Evolutionary conservation across 2,113 vertebrate species (phyloP).

Genomic region (Aegotheles bennettii): DNA sequence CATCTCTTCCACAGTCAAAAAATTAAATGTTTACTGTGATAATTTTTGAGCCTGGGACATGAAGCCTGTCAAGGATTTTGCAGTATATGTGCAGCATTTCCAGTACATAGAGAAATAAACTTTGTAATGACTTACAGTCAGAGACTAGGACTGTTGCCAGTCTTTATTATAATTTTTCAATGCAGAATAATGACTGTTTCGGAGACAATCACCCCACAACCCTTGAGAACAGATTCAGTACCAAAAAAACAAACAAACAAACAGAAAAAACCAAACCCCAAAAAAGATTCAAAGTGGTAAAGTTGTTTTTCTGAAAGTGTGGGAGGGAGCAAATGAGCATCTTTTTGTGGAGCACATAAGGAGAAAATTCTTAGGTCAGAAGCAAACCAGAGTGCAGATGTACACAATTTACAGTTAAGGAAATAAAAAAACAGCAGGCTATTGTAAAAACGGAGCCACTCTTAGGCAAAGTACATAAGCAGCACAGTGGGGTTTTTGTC

Average conservation of each 20-base stretch:
- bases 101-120: background rate
- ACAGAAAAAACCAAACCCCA: background rate
- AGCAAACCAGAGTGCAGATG: constrained; percentile 2
- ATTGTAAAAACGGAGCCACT: background rate
- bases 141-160: background rate
- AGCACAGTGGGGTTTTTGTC: background rate
- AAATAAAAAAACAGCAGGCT: constrained; percentile 3
- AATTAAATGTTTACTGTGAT: background rate
- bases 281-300: background rate
- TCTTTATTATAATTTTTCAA: background rate
- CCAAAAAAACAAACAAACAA: background rate
- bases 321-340: constrained; percentile 21
- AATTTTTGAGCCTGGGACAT: background rate
- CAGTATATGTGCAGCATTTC: background rate
- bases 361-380: constrained; percentile 34
- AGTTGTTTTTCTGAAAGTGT: constrained; percentile 29
- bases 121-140: background rate
- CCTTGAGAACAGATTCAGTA: background rate
- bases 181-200: background rate
- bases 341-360: background rate
- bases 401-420: background rate
- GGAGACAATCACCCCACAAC: background rate
- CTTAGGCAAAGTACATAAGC: background rate
- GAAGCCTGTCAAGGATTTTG: background rate
- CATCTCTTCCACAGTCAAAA: background rate